Evolutionary conservation across 92 coral and sea anemone genomes (phyloP).

Genomic region (Epizoanthus fatuus): DNA sequence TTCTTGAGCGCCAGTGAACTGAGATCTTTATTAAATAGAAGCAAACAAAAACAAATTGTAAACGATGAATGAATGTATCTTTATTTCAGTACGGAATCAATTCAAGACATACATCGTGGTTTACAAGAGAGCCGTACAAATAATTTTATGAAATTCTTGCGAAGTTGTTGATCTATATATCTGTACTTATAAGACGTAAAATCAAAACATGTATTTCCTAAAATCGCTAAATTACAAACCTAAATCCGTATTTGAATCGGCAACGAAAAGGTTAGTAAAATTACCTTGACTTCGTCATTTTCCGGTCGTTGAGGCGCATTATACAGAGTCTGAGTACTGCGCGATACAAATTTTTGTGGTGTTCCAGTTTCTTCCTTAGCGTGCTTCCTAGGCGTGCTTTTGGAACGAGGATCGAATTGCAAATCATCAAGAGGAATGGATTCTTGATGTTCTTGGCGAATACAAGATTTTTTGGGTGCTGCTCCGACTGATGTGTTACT

Average conservation of each 20-base stretch:
- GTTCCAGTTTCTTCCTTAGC: constrained; percentile 9
- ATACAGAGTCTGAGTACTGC: neutral
- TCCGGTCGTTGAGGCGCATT: constrained; percentile 11
- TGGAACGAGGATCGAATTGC: no score
- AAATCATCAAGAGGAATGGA: constrained; percentile 10
- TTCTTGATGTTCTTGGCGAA: constrained; percentile 13
- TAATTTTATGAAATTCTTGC: neutral
- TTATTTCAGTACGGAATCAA: constrained; percentile 3
- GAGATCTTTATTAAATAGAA: constrained; percentile 2
- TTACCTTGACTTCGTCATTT: constrained; percentile 21
- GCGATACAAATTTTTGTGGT: neutral
- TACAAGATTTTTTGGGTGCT: constrained; percentile 8
- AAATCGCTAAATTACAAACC: neutral
- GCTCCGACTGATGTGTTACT: constrained; percentile 1
- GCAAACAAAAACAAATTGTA: neutral
- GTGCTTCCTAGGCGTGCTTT: neutral
- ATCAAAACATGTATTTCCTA: constrained; percentile 10
- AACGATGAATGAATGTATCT: neutral
- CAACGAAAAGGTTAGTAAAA: constrained; percentile 17
- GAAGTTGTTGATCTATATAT: constrained; percentile 1
- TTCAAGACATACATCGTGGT: constrained; percentile 7
- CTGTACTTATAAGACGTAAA: neutral
- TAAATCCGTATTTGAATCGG: neutral
- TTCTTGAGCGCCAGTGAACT: constrained; percentile 16
- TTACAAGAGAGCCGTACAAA: constrained; percentile 3